phyloP scores from a whole-genome alignment of 2,888 invertebrate species.

The Himalopsyche anomala region DNA sequence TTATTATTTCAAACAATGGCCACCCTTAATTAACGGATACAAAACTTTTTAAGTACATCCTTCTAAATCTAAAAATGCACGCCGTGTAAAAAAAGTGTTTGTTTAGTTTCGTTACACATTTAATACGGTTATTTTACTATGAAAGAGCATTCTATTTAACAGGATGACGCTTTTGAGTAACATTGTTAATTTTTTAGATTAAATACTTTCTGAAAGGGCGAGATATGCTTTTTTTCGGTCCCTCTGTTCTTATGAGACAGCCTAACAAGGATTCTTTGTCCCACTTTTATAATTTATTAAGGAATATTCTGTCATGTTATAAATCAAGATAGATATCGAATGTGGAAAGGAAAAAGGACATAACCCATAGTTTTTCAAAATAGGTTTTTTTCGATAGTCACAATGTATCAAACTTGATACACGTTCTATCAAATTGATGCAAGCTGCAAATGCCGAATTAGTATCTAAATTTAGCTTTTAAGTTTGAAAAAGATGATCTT shows the following conservation, averaged over 20 bases:
- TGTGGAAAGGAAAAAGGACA: too few relatives aligned
- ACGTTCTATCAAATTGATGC: too few relatives aligned
- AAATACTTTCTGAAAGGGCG: background rate
- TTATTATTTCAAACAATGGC: background rate
- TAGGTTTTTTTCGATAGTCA: too few relatives aligned
- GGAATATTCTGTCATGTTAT: too few relatives aligned
- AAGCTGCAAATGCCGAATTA: too few relatives aligned
- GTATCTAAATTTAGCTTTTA: too few relatives aligned
- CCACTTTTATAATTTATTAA: background rate
- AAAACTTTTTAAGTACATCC: background rate
- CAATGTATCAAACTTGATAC: too few relatives aligned
- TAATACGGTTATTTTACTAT: slow-evolving; percentile 55
- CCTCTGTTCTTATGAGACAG: background rate
- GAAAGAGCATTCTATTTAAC: slow-evolving; percentile 32
- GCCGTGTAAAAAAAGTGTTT: slow-evolving; percentile 53
- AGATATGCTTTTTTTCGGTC: background rate
- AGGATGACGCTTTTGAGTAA: background rate
- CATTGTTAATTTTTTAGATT: slow-evolving; percentile 44
- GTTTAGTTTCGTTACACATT: slow-evolving; percentile 60
- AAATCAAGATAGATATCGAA: too few relatives aligned
- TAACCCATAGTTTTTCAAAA: too few relatives aligned
- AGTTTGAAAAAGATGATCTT: too few relatives aligned
- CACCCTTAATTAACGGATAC: background rate
- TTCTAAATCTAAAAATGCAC: background rate
- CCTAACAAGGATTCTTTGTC: background rate